These are phyloP conservation scores for Tiliacea aurago DNA, from an alignment of 2,888 invertebrate genomes.

Conservation along the genomic window DNA sequence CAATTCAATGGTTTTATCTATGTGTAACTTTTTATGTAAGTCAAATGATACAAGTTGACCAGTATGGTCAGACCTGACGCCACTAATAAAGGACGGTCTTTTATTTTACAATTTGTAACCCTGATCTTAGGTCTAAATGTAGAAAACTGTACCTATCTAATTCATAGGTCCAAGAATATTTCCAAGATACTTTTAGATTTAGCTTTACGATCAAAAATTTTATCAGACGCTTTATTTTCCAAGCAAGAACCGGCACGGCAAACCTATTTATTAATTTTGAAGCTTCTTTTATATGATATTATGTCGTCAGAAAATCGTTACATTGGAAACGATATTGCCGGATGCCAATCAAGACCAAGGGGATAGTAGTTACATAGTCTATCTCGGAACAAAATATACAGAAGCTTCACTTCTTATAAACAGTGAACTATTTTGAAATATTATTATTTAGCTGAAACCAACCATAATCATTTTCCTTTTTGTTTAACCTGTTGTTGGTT, in stretches of 20 bases:
- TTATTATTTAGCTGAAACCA: background rate
- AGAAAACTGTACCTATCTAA: background rate
- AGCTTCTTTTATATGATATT: background rate
- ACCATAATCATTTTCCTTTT: background rate
- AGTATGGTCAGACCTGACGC: too few species aligned
- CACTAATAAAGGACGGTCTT: too few species aligned
- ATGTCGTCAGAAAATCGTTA: background rate
- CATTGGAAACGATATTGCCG: background rate
- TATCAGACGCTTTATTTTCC: too few species aligned
- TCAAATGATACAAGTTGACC: too few species aligned
- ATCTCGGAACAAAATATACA: background rate
- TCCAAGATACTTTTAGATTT: background rate
- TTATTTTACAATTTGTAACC: too few species aligned
- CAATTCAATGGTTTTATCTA: too few species aligned
- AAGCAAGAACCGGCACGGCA: background rate
- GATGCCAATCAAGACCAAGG: slow-evolving; percentile 10
- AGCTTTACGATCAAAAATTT: background rate
- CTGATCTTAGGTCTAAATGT: background rate
- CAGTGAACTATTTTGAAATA: background rate
- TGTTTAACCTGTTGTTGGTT: background rate
- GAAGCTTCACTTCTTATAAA: background rate
- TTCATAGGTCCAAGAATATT: background rate
- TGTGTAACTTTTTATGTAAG: too few species aligned
- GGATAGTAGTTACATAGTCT: background rate
- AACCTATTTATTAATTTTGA: background rate